Evolutionary conservation across 1,140 invertebrate species (phyloP), one percentile per base, ranked within the genome.

Genomic region (Melitaea cinxia): DNA sequence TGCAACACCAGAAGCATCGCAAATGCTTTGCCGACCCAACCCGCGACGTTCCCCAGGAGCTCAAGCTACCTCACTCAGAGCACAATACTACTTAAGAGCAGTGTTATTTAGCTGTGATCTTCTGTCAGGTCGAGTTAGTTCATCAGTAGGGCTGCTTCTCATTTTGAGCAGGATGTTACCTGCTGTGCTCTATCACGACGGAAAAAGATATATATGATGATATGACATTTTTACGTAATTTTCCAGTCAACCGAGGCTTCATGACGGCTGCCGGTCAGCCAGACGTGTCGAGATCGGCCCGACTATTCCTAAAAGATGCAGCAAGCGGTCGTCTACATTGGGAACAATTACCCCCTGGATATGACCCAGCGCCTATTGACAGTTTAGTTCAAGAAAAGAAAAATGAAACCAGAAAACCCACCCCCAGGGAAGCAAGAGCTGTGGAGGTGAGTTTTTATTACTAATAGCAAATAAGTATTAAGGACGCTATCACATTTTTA

Each of bases 221-320:
- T 26, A 24, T 24, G 17, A 17, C 26, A 4, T 19, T 35, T n/a
- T 23, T n/a, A 54, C 4, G 3, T 28, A n/a, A 10, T 39, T 55
- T 28, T 42, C 2, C 88, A 96, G 97, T 95, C 88, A 97, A 96
- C 91, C 93, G 98, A 77, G 98, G 98, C 30, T 99, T 96, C 83
- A 99, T 99, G 98, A 99, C 97, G 0, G 94, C 95, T 14, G 96
- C 97, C 77, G 98, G 98, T 0, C 94, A 98, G 70, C 98, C 99
- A 0, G 98, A 99, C 92, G 95, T 96, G 86, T 94, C 98, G 0
- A 92, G 98, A 56, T 95, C 98, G 2, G 95, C 98, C 0, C 93
- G 98, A 26, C 94, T 96, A 35, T 92, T 99, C 68, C 92, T 99
- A 0, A 99, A 99, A 88, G 98, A 99, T 88, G 99, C 96, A 82